Evolutionary conservation across 2,888 invertebrate genomes (phyloP).

Genomic region (Xestia c-nigrum): DNA sequence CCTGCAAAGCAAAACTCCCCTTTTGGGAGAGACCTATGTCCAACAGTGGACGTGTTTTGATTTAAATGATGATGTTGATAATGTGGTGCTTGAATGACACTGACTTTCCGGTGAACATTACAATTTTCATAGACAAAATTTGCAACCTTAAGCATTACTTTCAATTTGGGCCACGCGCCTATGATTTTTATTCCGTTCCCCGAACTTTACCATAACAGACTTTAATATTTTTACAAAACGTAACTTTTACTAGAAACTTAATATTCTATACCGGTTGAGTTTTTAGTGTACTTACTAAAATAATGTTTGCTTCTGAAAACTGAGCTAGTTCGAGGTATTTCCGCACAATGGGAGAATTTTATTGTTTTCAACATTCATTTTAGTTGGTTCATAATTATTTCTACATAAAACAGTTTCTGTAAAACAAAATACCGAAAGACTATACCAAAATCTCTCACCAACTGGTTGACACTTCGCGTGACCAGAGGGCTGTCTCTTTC

Average conservation of each 20-base stretch:
- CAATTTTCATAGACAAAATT: neutral
- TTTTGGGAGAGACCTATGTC: too few relatives aligned
- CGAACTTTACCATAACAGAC: neutral
- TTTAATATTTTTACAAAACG: neutral
- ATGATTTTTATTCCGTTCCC: neutral
- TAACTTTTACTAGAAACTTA: neutral
- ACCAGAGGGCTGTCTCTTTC: too few relatives aligned
- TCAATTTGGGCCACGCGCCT: neutral
- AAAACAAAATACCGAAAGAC: neutral
- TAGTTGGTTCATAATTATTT: neutral
- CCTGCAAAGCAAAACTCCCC: too few relatives aligned
- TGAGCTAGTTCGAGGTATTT: neutral
- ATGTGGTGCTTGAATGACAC: neutral
- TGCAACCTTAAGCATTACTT: neutral
- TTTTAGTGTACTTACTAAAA: neutral
- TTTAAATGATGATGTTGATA: too few relatives aligned
- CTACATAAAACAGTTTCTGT: neutral
- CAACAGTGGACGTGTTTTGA: too few relatives aligned
- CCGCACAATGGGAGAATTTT: neutral
- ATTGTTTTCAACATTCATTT: constrained; percentile 2
- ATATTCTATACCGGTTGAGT: neutral
- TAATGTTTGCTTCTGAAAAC: neutral
- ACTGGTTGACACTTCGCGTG: too few relatives aligned
- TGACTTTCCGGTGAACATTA: neutral
- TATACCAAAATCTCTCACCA: neutral